Evolutionary conservation across 2,888 invertebrate genomes (phyloP).

Genomic region (Diaprepes abbreviatus): DNA sequence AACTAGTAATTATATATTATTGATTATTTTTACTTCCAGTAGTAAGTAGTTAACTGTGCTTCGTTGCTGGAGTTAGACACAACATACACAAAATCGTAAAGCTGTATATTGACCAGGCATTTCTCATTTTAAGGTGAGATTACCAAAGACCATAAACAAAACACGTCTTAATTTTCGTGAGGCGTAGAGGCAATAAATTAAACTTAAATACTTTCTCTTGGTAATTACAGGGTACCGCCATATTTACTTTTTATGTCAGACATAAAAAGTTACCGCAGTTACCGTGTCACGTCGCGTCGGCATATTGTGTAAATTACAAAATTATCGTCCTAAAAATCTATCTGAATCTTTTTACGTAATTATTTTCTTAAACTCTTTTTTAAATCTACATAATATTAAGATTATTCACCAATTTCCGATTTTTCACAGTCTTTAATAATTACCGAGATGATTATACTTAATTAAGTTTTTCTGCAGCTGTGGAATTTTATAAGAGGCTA

Average conservation of each 20-base stretch:
- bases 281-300: conserved; percentile 29
- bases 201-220: conserved; percentile 46
- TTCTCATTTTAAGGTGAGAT: neutral
- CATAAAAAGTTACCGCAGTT: conserved; percentile 27
- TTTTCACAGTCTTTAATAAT: conserved; percentile 38
- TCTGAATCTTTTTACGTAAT: conserved; percentile 17
- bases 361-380: conserved; percentile 7
- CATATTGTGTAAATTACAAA: conserved; percentile 30
- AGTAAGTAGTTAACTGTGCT: too few species aligned
- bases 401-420: conserved; percentile 37
- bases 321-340: conserved; percentile 30
- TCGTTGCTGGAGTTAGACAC: too few species aligned
- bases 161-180: conserved; percentile 39
- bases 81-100: too few species aligned
- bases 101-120: neutral
- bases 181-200: conserved; percentile 46
- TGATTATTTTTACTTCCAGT: too few species aligned
- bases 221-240: conserved; percentile 41
- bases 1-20: too few species aligned
- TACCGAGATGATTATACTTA: conserved; percentile 25
- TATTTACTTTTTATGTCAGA: conserved; percentile 39
- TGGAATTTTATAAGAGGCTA: conserved; percentile 20
- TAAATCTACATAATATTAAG: conserved; percentile 29
- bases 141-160: conserved; percentile 24
- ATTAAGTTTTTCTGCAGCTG: conserved; percentile 32